phyloP scores from a whole-genome alignment of 2,113 vertebrate genomes.

The Psophia crepitans region DNA sequence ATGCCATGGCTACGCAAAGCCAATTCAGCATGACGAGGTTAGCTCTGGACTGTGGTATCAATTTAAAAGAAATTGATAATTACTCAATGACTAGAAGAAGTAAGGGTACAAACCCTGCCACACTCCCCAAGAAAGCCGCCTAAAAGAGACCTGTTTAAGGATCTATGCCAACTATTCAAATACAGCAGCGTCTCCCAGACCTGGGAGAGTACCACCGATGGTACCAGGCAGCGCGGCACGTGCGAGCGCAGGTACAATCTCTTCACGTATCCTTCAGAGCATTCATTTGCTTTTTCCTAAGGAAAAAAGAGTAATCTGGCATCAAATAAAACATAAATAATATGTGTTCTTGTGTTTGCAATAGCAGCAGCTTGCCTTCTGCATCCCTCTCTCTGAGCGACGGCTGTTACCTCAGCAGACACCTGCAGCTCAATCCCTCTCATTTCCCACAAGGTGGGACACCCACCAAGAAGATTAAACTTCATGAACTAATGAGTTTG shows the following conservation, averaged over 20 bases:
- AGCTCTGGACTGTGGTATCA: rapidly evolving
- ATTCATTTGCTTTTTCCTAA: neutral
- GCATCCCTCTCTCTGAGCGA: neutral
- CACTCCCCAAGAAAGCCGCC: neutral
- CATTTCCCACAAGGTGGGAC: constrained; percentile 1
- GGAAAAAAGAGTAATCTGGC: neutral
- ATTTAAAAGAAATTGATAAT: neutral
- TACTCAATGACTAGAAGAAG: neutral
- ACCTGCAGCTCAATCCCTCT: constrained; percentile 43
- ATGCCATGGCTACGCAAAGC: neutral
- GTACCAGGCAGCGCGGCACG: neutral
- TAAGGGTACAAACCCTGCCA: neutral
- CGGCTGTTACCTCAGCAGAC: constrained; percentile 6
- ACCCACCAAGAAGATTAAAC: constrained; percentile 58
- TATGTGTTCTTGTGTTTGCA: neutral
- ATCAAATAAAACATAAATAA: neutral
- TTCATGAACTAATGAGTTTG: constrained; percentile 53
- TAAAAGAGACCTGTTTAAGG: neutral
- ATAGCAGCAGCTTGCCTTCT: neutral
- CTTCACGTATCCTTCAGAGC: neutral
- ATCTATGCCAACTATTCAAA: neutral
- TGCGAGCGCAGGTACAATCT: neutral
- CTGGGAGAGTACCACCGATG: neutral
- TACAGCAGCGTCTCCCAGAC: neutral
- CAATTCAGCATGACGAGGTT: neutral